Base-by-base conservation (phyloP, 2,797 vertebrate genomes). In the Lepilemur septentrionalis region DNA sequence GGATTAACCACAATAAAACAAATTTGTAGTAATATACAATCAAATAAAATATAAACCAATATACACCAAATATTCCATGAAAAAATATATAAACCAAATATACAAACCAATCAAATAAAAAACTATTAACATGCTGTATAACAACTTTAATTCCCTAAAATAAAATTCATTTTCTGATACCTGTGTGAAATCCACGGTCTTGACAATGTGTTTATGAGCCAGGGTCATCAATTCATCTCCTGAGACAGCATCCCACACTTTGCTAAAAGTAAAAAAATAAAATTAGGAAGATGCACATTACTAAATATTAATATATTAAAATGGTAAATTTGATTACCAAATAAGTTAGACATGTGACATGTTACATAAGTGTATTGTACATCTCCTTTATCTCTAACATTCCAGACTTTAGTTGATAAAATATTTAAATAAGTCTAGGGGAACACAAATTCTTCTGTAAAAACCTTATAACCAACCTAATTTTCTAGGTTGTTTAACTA, bases 121-220 rank as follows among this genome's bases (percentile, higher is more conserved):
- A 67, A 61, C 12, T 59, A 28, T 11, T 57, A 57, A 57, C 28
- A 88, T 8, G 41, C 25, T 14, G 32, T 59, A 30, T 76, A n/a
- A 38, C 13, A 90, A 80, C 3, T 61, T 67, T 59, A 91, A 87
- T 30, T 75, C 32, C 15, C 61, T 76, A 28, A 92, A 93, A 81
- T n/a, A 80, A 85, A 89, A 52, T 43, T 38, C 57, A 61, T 69
- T 86, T 97, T 78, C 92, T 80, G 78, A 72, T 98, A 99, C 99
- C 99, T 99, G 98, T 73, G 99, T 99, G 89, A 99, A 99, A 98
- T 98, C 99, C 97, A 99, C 99, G 5, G 99, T 99, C 98, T 99
- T 99, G 95, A 99, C 99, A 82, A 99, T 99, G 98, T 99, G 99
- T 97, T 99, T 99, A 98, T 99, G 99, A 83, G 99, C 99, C 98